Percentiles rank a stretch among this genome's conserved stretches.
phyloP scores from a whole-genome alignment of 2,113 vertebrate genomes.

The Trogon surrucura region DNA sequence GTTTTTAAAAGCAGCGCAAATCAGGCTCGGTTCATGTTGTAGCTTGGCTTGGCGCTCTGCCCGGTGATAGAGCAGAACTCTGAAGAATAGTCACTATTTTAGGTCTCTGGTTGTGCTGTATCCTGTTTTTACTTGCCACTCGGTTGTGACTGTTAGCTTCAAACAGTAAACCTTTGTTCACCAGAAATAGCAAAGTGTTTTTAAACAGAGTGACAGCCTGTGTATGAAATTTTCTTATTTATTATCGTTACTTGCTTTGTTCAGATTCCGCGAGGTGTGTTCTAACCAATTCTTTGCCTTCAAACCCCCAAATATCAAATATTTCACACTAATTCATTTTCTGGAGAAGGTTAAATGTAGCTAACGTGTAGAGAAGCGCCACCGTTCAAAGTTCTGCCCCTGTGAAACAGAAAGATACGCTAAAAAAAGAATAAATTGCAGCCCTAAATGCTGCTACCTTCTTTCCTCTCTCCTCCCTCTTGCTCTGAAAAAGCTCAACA shows the following conservation, averaged over 20 bases:
- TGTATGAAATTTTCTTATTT: not conserved
- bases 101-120: constrained; percentile 30
- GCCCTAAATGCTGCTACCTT: not conserved
- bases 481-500: rapidly evolving
- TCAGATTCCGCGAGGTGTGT: not conserved
- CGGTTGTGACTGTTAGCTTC: constrained; percentile 57
- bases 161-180: constrained; percentile 56
- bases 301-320: not conserved
- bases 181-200: constrained; percentile 37
- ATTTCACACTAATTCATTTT: not conserved
- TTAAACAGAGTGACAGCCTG: not conserved
- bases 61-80: not conserved
- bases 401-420: not conserved
- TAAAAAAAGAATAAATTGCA: no score
- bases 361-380: not conserved
- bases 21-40: not conserved
- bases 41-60: constrained; percentile 29
- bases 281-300: not conserved
- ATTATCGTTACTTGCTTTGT: not conserved
- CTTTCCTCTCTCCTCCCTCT: not conserved
- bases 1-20: not conserved
- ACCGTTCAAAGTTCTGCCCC: not conserved
- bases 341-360: not conserved
- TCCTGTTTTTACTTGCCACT: constrained; percentile 59
- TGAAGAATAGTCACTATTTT: constrained; percentile 54